Percentiles rank a stretch among this genome's conserved stretches.
phyloP scores from a whole-genome alignment of 2,888 invertebrate genomes.

The Metellina segmentata region DNA sequence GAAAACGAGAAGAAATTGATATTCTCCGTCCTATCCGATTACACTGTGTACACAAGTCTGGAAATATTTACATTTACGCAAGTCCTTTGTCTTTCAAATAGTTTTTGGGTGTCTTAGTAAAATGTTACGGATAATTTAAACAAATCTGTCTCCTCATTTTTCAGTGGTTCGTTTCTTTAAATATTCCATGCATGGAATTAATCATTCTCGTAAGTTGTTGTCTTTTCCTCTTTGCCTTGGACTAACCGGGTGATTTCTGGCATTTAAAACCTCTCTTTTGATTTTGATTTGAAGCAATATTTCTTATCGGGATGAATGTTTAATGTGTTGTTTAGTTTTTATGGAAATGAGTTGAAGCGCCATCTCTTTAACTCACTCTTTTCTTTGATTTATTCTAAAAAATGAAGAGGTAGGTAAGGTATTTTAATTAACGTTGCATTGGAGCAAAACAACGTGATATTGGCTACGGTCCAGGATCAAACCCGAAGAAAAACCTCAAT shows the following conservation, averaged over 20 bases:
- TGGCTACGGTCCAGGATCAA: too few relatives aligned
- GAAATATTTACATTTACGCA: slow-evolving; percentile 12
- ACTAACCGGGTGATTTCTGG: background rate
- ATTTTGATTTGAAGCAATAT: background rate
- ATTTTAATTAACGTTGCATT: too few relatives aligned
- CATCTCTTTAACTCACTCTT: too few relatives aligned
- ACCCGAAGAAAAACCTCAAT: too few relatives aligned
- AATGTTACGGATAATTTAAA: background rate
- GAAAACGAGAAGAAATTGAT: background rate
- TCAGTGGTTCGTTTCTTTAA: background rate
- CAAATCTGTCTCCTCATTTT: background rate
- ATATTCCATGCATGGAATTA: background rate
- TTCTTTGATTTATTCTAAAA: too few relatives aligned
- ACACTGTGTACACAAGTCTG: background rate
- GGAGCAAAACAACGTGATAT: too few relatives aligned
- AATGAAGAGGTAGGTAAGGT: too few relatives aligned
- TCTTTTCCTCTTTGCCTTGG: background rate
- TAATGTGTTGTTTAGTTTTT: too few relatives aligned
- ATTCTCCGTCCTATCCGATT: slow-evolving; percentile 7
- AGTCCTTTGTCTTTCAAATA: background rate
- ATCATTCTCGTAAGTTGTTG: background rate
- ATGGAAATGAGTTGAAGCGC: too few relatives aligned
- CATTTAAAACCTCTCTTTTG: background rate
- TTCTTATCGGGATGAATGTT: too few relatives aligned
- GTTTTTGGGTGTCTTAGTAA: background rate